Evolutionary conservation across 2,797 vertebrate genomes (phyloP), one percentile per base, ranked within the genome.

Genomic region (Sternotherus odoratus): DNA sequence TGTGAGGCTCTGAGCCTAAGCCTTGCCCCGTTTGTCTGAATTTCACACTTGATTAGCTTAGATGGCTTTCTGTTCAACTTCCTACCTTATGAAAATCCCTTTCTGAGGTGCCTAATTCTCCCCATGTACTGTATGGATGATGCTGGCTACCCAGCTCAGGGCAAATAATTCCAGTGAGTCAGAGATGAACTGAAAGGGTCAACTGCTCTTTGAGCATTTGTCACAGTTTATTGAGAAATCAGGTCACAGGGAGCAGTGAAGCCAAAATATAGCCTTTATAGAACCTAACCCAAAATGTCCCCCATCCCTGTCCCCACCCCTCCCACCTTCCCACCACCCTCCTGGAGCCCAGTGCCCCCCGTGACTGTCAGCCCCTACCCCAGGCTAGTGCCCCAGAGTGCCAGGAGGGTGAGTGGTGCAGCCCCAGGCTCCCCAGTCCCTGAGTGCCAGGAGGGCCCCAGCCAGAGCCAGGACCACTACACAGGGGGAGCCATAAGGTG

Each of bases 281-380:
- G 12, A 91, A 74, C 66, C 75, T 49, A 72, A 79, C 2, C 72
- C 93, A 91, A 82, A 26, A 46, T 81, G 79, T 10, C 24, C 83
- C 57, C 33, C 75, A 72, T 83, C 21, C 51, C 51, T 21, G 4
- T 8, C 4, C 8, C 51, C 21, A 3, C 19, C 21, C 51, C 19
- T 53, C 21, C 19, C 19, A 21, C 51, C 51, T 4, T 4, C 51
- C 21, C 21, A 8, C 51, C 19, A 19, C 21, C 7, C 51, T 21
- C 3, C 21, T 24, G 51, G 51, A 53, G 51, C 51, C 21, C 21
- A 24, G 21, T 23, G 51, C 8, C 51, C 51, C 4, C 51, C 9
- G 21, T 9, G 21, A 53, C 21, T 24, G 51, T 23, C 51, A 53
- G 51, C 51, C 21, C 51, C 9, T 53, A 21, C 21, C 8, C 21